Base-by-base conservation (phyloP, 2,113 vertebrate genomes). In the Lasiurus cinereus region DNA sequence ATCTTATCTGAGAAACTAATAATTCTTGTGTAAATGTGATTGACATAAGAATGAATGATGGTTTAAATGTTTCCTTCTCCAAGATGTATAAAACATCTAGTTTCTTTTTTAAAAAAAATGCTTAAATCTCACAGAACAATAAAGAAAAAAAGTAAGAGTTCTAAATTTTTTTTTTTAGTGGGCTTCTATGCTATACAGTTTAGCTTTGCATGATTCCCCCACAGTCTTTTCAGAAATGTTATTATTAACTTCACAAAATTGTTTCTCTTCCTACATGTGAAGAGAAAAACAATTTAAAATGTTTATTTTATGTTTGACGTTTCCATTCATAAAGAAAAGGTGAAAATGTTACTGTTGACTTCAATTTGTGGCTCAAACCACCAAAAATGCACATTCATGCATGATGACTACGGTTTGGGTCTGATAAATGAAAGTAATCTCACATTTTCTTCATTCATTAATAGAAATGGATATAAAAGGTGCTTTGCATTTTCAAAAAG, bases 121-220 rank as follows among this genome's bases (percentile, higher is more conserved):
- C 5, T 82, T 46, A 82, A 36, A 21, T 92, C 46, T 96, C 83
- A 91, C 21, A 89, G 46, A 80, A 94, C n/a, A 88, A 85, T 66
- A 89, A 89, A 87, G 27, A 43, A 91, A 89, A 79, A 83, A 64
- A 93, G 82, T 83, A 79, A 83, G 43, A 93, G 82, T 83, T 94
- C 24, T 59, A 66, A 96, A 96, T 59, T 59, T 56, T 93, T 54
- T 3, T 96, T 94, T 97, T 96, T 95, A 90, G 56, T 6, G 31
- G 50, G 15, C 31, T 95, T 97, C 89, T 59, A 50, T 84, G 18
- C 56, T 95, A 54, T 39, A 80, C 29, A 54, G 70, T 93, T 83
- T 93, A 96, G 94, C 78, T 97, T 96, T 97, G 64, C 72, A 74
- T 96, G 86, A 95, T 97, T 98, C 97, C 93, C 96, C 95, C 96